These are phyloP conservation scores for Corythaixoides concolor DNA, from an alignment of 2,113 vertebrate species.

Conservation along the genomic window DNA sequence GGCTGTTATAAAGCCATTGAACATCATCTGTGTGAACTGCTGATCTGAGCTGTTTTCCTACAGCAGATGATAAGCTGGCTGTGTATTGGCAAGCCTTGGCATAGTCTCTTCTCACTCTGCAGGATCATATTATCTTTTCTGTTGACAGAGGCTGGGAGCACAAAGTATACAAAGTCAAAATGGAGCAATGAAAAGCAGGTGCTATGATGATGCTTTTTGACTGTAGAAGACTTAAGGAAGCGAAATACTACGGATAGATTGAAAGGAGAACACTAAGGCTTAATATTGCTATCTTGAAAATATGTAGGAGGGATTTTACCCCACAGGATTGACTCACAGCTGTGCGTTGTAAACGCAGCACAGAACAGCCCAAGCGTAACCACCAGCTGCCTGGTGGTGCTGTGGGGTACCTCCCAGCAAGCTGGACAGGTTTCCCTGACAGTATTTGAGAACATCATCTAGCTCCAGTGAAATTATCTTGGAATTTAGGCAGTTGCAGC, in stretches of 20 bases:
- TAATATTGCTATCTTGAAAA: neutral
- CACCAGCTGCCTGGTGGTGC: neutral
- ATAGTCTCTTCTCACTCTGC: neutral
- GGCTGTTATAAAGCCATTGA: neutral
- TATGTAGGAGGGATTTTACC: neutral
- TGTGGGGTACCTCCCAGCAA: neutral
- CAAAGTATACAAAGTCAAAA: neutral
- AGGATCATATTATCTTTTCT: neutral
- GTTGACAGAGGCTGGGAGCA: neutral
- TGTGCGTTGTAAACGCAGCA: neutral
- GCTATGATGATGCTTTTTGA: neutral
- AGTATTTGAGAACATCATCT: neutral
- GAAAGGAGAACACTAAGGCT: neutral
- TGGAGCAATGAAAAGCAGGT: neutral
- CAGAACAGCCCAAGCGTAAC: neutral
- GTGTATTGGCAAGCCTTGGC: neutral
- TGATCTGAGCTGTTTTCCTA: neutral
- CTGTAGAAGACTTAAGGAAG: neutral
- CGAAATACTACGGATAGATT: neutral
- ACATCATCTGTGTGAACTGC: neutral
- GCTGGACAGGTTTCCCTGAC: neutral
- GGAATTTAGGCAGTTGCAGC: neutral
- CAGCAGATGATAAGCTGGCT: neutral
- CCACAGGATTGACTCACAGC: neutral
- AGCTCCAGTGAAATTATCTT: neutral